Conservation (phyloP, 2,888 invertebrate genomes). For the Nemurella pictetii region DNA sequence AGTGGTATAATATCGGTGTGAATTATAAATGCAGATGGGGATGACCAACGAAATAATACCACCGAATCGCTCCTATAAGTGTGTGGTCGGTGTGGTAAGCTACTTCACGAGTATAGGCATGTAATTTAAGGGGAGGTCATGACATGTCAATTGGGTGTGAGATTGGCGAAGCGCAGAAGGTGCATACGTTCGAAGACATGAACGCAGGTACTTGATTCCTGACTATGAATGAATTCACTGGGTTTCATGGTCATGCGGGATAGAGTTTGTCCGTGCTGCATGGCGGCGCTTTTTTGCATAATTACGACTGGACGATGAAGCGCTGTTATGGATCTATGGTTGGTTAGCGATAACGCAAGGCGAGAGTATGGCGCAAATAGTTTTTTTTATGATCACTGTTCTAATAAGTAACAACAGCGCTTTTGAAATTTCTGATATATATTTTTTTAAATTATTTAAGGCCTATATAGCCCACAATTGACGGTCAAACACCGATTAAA, state of each 20-base stretch:
- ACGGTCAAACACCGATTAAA: too few species aligned
- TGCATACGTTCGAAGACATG: not conserved
- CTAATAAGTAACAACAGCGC: not conserved
- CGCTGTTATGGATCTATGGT: not conserved
- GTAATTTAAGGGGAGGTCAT: too few species aligned
- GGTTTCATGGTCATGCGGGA: not conserved
- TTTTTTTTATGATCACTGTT: not conserved
- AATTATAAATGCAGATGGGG: too few species aligned
- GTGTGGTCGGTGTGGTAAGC: too few species aligned
- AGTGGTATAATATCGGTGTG: too few species aligned
- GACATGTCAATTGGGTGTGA: too few species aligned
- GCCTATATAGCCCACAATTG: too few species aligned
- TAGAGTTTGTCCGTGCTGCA: not conserved
- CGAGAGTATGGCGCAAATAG: not conserved
- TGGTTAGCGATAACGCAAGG: not conserved
- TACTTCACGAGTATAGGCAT: too few species aligned
- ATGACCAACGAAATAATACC: too few species aligned
- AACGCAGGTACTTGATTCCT: not conserved
- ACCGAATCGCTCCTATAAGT: too few species aligned
- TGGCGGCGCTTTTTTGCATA: not conserved
- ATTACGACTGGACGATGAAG: too few species aligned
- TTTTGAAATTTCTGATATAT: not conserved
- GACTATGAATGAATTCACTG: not conserved
- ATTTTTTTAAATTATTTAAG: too few species aligned
- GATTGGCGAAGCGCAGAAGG: not conserved